phyloP scores from a whole-genome alignment of 2,888 invertebrate species.

The Nymphalis c-album region DNA sequence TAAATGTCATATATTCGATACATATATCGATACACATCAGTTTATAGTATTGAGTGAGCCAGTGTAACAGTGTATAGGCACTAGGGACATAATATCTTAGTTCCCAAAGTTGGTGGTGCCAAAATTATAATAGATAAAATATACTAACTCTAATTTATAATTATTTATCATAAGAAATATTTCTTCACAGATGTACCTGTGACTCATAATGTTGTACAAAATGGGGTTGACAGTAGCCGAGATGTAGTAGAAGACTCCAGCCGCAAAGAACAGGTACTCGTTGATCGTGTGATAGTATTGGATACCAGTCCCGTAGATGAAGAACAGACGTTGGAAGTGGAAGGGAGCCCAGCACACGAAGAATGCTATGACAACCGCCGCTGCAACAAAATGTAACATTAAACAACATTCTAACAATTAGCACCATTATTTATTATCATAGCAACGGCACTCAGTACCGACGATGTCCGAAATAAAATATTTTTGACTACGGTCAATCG shows the following conservation, averaged over 20 bases:
- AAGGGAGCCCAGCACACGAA: slow-evolving; percentile 98
- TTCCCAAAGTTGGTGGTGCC: too few species aligned
- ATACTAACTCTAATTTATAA: too few species aligned
- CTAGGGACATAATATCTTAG: too few species aligned
- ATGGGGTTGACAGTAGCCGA: slow-evolving; percentile 93
- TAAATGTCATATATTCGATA: too few species aligned
- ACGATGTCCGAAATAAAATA: too few species aligned
- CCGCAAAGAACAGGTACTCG: slow-evolving; percentile 89
- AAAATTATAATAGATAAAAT: too few species aligned
- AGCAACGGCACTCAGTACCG: neutral
- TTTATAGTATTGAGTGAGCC: too few species aligned
- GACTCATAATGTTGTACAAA: slow-evolving; percentile 90
- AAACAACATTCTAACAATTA: neutral
- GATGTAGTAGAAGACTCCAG: slow-evolving; percentile 91
- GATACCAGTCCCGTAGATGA: slow-evolving; percentile 85
- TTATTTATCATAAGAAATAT: too few species aligned
- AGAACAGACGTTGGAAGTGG: slow-evolving; percentile 94
- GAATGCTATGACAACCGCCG: slow-evolving; percentile 95
- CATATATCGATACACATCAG: too few species aligned
- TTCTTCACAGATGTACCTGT: slow-evolving; percentile 51
- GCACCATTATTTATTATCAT: neutral
- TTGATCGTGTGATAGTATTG: slow-evolving; percentile 85
- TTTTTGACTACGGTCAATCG: too few species aligned
- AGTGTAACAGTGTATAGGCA: too few species aligned
- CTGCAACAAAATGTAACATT: slow-evolving; percentile 75